Conservation (phyloP, 2,113 vertebrate genomes). For the Acanthochromis polyacanthus region DNA sequence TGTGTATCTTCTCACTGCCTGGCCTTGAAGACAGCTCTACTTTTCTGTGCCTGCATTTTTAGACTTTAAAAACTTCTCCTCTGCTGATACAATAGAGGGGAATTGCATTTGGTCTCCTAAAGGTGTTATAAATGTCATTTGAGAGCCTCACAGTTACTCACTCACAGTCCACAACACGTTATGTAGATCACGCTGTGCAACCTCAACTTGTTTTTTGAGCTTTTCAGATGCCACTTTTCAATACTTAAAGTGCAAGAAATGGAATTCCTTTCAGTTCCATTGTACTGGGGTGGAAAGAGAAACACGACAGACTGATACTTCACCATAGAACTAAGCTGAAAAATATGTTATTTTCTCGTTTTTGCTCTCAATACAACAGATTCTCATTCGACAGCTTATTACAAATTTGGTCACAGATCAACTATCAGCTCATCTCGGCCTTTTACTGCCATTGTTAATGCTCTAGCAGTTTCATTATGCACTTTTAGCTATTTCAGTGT, state of each 20-base stretch:
- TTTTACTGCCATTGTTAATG: conserved; percentile 19
- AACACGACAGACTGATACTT: neutral
- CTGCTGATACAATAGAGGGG: neutral
- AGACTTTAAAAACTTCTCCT: neutral
- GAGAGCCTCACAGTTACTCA: neutral
- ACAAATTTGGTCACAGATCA: conserved; percentile 15
- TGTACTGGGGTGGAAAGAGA: neutral
- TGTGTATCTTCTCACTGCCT: neutral
- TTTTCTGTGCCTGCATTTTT: neutral
- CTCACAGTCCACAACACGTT: neutral
- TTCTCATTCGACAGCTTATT: neutral
- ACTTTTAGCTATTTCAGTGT: conserved; percentile 1
- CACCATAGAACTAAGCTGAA: neutral
- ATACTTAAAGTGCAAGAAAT: neutral
- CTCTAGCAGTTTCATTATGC: conserved; percentile 1
- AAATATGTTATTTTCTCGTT: neutral
- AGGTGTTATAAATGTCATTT: neutral
- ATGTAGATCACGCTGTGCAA: neutral
- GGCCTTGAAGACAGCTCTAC: neutral
- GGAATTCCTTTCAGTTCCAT: neutral
- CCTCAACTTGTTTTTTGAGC: neutral
- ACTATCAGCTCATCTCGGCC: conserved; percentile 4
- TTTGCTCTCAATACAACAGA: neutral
- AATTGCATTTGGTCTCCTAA: neutral
- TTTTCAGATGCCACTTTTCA: neutral